phyloP scores from a whole-genome alignment of 1,140 invertebrate genomes.

The Zophobas atratus region DNA sequence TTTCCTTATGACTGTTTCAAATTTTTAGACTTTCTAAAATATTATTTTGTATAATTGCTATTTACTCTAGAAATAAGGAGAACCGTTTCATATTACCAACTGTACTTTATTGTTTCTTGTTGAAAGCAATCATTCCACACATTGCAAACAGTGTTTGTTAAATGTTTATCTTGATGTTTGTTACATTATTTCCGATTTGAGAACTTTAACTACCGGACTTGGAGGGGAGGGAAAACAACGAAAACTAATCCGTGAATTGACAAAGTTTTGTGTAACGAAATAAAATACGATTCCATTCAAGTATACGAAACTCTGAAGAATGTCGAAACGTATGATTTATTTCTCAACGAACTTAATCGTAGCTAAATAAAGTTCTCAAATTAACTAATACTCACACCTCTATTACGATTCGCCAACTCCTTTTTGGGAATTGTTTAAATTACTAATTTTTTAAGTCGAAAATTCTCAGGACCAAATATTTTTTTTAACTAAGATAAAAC shows the following conservation, averaged over 20 bases:
- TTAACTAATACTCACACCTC: slow-evolving; percentile 22
- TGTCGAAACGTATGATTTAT: slow-evolving; percentile 2
- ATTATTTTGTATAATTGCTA: slow-evolving; percentile 49
- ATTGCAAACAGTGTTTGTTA: slow-evolving; percentile 42
- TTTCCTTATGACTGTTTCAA: slow-evolving; percentile 49
- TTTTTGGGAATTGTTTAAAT: slow-evolving; percentile 5
- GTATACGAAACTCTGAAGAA: slow-evolving; percentile 15
- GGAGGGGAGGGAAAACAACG: slow-evolving; percentile 5
- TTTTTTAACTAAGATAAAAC: slow-evolving; percentile 23
- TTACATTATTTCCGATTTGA: slow-evolving; percentile 31
- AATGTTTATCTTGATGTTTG: slow-evolving; percentile 25
- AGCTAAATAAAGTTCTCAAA: slow-evolving; percentile 26
- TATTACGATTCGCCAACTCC: background rate
- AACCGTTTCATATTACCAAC: slow-evolving; percentile 25
- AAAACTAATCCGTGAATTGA: slow-evolving; percentile 12
- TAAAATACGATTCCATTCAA: slow-evolving; percentile 1
- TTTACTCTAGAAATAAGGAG: slow-evolving; percentile 44
- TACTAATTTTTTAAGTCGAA: slow-evolving; percentile 22
- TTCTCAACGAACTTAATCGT: slow-evolving; percentile 12
- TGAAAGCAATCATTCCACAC: slow-evolving; percentile 46
- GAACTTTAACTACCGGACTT: slow-evolving; percentile 8
- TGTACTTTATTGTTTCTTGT: slow-evolving; percentile 44
- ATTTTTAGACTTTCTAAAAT: slow-evolving; percentile 50
- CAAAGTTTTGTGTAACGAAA: background rate
- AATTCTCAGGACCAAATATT: slow-evolving; percentile 47